These are phyloP conservation scores for Semicossyphus pulcher DNA, from an alignment of 2,113 vertebrate species.

Conservation along the genomic window DNA sequence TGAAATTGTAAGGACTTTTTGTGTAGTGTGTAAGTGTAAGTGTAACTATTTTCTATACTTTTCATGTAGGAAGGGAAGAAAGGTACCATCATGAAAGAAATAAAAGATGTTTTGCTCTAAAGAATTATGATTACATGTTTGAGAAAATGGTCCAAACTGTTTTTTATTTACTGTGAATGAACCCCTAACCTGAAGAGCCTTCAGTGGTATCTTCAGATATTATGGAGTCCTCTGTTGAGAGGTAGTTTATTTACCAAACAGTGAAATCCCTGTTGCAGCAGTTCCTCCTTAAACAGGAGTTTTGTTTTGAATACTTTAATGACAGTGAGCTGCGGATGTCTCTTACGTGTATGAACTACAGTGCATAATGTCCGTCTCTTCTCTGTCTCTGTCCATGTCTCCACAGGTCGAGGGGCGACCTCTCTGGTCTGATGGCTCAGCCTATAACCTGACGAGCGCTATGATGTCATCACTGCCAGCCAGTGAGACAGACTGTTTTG, in stretches of 20 bases:
- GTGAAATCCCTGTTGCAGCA: background rate
- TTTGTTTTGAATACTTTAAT: constrained; percentile 17
- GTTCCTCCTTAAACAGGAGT: constrained; percentile 16
- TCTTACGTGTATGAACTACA: background rate
- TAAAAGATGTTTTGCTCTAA: too few species aligned
- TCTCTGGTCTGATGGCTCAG: constrained; percentile 86
- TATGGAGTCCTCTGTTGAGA: too few species aligned
- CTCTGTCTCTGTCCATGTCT: constrained; percentile 36
- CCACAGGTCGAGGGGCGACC: constrained; percentile 86
- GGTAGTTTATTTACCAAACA: background rate
- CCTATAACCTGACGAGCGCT: constrained; percentile 78
- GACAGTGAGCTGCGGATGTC: background rate
- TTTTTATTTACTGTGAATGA: too few species aligned
- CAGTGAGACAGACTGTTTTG: constrained; percentile 89
- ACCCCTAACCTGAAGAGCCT: too few species aligned
- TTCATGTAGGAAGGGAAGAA: too few species aligned
- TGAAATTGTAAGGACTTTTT: too few species aligned
- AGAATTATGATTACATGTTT: too few species aligned
- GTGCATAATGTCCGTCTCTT: background rate
- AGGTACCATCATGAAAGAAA: too few species aligned
- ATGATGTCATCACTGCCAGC: constrained; percentile 77
- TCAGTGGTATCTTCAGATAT: too few species aligned
- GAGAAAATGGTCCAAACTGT: too few species aligned
- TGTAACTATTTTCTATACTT: too few species aligned
- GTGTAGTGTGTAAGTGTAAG: too few species aligned